These are phyloP conservation scores for Porphyrio hochstetteri DNA, from an alignment of 2,113 vertebrate species.

Conservation along the genomic window DNA sequence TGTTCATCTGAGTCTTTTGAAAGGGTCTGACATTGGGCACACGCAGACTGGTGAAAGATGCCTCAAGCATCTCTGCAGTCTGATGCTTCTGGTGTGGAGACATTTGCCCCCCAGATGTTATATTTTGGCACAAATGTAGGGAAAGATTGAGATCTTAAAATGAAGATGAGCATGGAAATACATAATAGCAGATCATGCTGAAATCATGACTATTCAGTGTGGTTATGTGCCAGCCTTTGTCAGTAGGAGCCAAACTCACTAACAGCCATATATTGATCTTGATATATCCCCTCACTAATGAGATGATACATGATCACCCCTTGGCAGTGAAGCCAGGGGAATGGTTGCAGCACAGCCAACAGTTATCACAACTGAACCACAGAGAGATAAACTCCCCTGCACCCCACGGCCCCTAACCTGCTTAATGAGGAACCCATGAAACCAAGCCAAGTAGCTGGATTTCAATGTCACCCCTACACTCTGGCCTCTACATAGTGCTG, in stretches of 20 bases:
- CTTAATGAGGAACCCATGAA: background rate
- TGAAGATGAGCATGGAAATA: background rate
- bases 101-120: background rate
- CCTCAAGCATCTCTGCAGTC: background rate
- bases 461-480: background rate
- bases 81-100: background rate
- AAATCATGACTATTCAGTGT: background rate
- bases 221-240: background rate
- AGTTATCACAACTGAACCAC: background rate
- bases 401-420: background rate
- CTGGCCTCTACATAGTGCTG: background rate
- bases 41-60: background rate
- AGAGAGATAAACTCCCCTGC: background rate
- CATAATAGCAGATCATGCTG: background rate
- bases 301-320: background rate
- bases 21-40: background rate
- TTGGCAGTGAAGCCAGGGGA: background rate
- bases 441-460: background rate
- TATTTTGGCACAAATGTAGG: background rate
- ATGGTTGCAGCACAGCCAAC: background rate
- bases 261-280: background rate
- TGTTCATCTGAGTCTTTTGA: background rate
- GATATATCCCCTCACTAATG: background rate
- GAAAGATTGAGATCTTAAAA: background rate
- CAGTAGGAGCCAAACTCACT: background rate